A percentile compares a stretch with the other conserved stretches of the same genome.
phyloP scores from a whole-genome alignment of 2,888 invertebrate genomes.

The Notodonta dromedarius region DNA sequence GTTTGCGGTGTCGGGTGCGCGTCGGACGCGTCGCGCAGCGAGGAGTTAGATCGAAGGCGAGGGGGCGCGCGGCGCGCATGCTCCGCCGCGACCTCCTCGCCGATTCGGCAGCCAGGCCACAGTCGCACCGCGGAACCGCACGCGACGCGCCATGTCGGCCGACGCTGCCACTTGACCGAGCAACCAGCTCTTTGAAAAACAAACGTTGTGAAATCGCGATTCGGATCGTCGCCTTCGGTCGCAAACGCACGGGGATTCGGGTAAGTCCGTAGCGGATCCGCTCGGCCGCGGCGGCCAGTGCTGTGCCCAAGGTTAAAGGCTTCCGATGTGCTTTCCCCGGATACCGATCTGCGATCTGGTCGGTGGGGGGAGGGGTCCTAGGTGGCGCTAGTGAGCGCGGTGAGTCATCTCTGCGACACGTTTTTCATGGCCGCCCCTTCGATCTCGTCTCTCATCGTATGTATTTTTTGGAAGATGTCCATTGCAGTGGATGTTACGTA shows the following conservation, averaged over 20 bases:
- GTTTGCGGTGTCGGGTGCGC: conserved; percentile 76
- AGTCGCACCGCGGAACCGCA: conserved; percentile 74
- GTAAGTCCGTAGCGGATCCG: conserved; percentile 67
- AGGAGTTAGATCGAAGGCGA: conserved; percentile 77
- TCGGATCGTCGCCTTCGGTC: conserved; percentile 51
- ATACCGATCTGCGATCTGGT: conserved; percentile 50
- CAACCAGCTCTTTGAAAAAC: conserved; percentile 65
- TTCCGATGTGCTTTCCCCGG: conserved; percentile 60
- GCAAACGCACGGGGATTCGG: conserved; percentile 63
- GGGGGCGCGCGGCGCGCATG: conserved; percentile 63
- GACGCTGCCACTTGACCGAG: conserved; percentile 75
- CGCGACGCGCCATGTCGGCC: conserved; percentile 76
- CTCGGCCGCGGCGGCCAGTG: conserved; percentile 44
- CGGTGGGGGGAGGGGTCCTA: conserved; percentile 53
- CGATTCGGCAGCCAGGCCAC: conserved; percentile 66
- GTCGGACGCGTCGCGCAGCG: conserved; percentile 62
- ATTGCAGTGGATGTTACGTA: conserved; percentile 79
- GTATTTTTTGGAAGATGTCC: conserved; percentile 61
- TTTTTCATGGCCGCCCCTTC: conserved; percentile 79
- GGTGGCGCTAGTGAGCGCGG: conserved; percentile 74
- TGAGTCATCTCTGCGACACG: conserved; percentile 82
- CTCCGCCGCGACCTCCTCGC: conserved; percentile 56
- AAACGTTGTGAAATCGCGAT: conserved; percentile 59
- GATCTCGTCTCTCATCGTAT: conserved; percentile 61
- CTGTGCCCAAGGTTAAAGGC: conserved; percentile 61